Percentiles rank a stretch among this genome's conserved stretches.
These are phyloP conservation scores for Dynastes hyllus DNA, from an alignment of 2,888 invertebrate genomes.

Conservation along the genomic window DNA sequence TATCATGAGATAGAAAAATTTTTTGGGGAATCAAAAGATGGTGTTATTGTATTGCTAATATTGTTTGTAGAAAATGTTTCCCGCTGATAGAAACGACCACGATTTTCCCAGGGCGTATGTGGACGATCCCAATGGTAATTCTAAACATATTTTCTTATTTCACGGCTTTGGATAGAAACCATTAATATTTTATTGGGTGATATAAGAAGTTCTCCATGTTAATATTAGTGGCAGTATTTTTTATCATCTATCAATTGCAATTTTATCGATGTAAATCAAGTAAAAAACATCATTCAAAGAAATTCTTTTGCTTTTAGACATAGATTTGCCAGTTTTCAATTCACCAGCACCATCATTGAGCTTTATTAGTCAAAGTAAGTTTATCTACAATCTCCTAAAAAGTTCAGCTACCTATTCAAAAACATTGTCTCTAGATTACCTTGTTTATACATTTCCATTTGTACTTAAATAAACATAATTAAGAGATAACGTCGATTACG, in stretches of 20 bases:
- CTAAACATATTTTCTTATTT: conserved; percentile 1
- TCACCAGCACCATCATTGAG: conserved; percentile 42
- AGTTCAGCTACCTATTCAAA: too few species aligned
- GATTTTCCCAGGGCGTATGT: conserved; percentile 29
- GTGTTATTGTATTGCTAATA: conserved; percentile 13
- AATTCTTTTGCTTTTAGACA: conserved; percentile 52
- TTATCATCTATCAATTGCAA: too few species aligned
- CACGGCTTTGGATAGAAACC: not conserved
- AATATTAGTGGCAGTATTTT: not conserved
- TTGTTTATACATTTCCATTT: too few species aligned
- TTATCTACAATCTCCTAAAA: not conserved
- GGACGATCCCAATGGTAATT: conserved; percentile 28
- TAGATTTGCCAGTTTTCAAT: conserved; percentile 55
- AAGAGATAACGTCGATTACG: too few species aligned
- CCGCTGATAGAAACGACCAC: conserved; percentile 18
- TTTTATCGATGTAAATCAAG: too few species aligned
- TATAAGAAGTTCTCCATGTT: too few species aligned
- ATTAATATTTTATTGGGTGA: too few species aligned
- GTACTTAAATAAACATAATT: not conserved
- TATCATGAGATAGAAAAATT: conserved; percentile 25
- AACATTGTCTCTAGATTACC: not conserved
- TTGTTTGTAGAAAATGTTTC: conserved; percentile 23
- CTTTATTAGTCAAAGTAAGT: conserved; percentile 48
- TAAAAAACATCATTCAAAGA: not conserved
- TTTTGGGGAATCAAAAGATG: conserved; percentile 5